phyloP scores from a whole-genome alignment of 2,113 vertebrate species.

The Aepyceros melampus region DNA sequence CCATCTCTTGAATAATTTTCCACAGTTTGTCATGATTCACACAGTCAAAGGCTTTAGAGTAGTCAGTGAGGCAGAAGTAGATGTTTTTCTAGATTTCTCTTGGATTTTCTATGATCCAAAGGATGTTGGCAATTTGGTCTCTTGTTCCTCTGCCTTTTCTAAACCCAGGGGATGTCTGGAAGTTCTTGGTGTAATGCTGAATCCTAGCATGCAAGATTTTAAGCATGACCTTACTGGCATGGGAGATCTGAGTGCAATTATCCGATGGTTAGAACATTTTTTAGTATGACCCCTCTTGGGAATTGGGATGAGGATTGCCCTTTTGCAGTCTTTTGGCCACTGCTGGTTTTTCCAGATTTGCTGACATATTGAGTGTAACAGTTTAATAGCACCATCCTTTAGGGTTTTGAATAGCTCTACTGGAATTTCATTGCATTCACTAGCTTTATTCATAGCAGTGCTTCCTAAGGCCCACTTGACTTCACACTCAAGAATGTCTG shows the following conservation, averaged over 20 bases:
- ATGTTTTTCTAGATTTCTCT: background rate
- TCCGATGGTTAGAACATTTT: background rate
- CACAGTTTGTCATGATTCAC: background rate
- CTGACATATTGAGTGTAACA: background rate
- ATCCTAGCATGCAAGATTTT: background rate
- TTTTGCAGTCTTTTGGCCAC: background rate
- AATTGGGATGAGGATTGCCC: background rate
- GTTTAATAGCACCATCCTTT: background rate
- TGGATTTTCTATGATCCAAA: background rate
- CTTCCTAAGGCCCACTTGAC: background rate
- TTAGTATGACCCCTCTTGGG: background rate
- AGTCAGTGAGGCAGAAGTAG: background rate
- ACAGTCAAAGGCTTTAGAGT: background rate
- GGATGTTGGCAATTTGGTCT: background rate
- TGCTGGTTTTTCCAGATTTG: background rate
- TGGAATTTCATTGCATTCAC: background rate
- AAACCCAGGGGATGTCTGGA: background rate
- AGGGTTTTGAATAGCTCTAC: background rate
- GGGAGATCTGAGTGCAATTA: background rate
- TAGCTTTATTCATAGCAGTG: background rate
- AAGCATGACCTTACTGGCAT: background rate
- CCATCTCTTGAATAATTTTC: background rate
- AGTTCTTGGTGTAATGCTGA: background rate
- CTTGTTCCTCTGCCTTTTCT: background rate
- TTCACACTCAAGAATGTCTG: background rate